These are phyloP conservation scores for Phymanthus crucifer DNA, from an alignment of 92 coral and sea anemone genomes.

Conservation along the genomic window DNA sequence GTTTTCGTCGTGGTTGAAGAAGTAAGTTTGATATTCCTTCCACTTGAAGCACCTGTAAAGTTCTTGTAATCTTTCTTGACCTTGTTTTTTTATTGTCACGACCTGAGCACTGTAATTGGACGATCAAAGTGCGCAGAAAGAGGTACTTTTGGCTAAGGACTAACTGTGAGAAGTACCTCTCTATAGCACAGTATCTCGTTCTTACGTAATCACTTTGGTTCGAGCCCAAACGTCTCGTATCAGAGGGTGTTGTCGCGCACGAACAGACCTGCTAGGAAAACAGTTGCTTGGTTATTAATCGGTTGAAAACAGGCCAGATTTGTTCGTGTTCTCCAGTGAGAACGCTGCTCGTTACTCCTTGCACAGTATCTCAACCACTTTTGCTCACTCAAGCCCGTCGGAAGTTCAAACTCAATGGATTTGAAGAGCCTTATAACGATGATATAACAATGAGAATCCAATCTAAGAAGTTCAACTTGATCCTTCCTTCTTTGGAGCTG, in stretches of 20 bases:
- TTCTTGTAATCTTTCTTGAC: not conserved
- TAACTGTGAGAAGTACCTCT: not conserved
- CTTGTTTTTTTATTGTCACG: not conserved
- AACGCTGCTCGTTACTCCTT: not conserved
- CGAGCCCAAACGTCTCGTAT: not conserved
- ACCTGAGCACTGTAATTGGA: not conserved
- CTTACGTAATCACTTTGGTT: not conserved
- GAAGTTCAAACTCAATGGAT: not conserved
- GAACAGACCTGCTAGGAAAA: not conserved
- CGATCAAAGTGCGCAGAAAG: not conserved
- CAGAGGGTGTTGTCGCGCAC: not conserved
- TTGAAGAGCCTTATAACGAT: not conserved
- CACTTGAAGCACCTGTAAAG: not conserved
- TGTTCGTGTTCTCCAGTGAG: not conserved
- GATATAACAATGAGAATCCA: not conserved
- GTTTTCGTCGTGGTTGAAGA: not conserved
- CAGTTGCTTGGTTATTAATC: not conserved
- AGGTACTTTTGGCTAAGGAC: not conserved
- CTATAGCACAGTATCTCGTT: not conserved
- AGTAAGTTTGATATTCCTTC: not conserved
- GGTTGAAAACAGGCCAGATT: not conserved
- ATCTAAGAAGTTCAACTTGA: not conserved
- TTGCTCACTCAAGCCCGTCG: not conserved
- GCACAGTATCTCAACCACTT: not conserved
- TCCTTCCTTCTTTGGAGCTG: not conserved